Base-by-base conservation (phyloP, 2,797 vertebrate genomes). In the Hipposideros larvatus region DNA sequence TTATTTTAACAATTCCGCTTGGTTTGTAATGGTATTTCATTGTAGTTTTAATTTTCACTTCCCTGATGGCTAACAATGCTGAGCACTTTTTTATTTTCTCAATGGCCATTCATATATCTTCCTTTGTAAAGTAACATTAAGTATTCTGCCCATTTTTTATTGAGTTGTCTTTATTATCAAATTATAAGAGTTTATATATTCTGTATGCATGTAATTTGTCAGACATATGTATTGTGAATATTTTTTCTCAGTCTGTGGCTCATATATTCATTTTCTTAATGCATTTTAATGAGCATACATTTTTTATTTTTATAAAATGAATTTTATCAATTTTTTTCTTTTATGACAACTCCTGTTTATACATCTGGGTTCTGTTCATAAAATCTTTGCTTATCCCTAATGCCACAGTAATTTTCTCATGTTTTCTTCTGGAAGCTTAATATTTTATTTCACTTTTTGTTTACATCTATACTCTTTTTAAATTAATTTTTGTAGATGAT, bases 81-180 rank as follows among this genome's bases (percentile, higher is more conserved):
- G 63, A 93, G 53, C 31, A 70, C 37, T 87, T 86, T 78, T 83
- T 70, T 26, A 82, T 90, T 68, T 92, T 90, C 34, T 90, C 55
- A 79, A 21, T 59, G 31, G 11, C 22, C 18, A 51, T 53, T 73
- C 34, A 68, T 59, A 31, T 71, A 85, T 59, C 18, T 74, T 80
- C 31, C 37, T 90, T 55, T 83, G 53, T 70, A 63, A 80, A 61
- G 10, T 70, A 87, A 70, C 68, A 55, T 85, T 75, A 75, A 82
- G 43, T n/a, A 37, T 87, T 82, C 71, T 82, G 22, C 18, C 13
- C 43, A 59, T 74, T 82, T 83, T 87, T 41, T 78, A 51, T 41
- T 70, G 48, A 19, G 4, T 9, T 66, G 41, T 85, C 77, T 66
- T 93, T 83, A 34, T 77, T 71, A 84, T 59, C 31, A 34, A 95